Evolutionary conservation across 2,797 vertebrate genomes (phyloP).

Genomic region (Acanthis flammea): DNA sequence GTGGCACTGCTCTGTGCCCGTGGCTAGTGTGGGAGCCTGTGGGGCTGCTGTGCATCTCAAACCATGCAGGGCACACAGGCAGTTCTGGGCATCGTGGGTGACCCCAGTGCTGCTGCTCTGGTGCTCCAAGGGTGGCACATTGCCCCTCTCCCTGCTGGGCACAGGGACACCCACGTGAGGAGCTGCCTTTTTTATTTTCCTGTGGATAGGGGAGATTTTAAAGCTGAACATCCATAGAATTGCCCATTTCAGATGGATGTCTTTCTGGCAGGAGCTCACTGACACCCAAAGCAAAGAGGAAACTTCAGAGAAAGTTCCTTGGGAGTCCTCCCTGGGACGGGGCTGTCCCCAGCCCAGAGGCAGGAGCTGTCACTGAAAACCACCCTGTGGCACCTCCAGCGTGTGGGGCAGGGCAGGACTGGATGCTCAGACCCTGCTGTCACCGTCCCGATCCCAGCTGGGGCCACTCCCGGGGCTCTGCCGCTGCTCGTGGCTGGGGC

Average conservation of each 20-base stretch:
- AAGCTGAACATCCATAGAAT: rapidly evolving
- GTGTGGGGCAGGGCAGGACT: neutral
- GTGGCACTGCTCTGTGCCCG: too few species aligned
- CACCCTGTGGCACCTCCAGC: rapidly evolving
- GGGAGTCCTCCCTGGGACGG: rapidly evolving
- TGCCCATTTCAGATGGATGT: neutral
- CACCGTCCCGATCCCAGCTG: rapidly evolving
- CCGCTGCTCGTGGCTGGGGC: neutral
- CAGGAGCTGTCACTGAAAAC: neutral
- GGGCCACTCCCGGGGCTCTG: neutral
- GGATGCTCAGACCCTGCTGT: rapidly evolving
- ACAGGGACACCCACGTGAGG: neutral
- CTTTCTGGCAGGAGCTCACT: neutral
- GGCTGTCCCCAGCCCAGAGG: neutral
- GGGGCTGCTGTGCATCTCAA: neutral
- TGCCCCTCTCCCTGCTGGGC: rapidly evolving
- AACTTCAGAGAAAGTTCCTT: neutral
- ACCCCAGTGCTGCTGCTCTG: neutral
- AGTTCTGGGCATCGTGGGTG: neutral
- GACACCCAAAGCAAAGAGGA: neutral
- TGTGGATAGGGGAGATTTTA: neutral
- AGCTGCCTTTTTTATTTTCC: neutral
- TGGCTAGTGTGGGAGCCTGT: rapidly evolving
- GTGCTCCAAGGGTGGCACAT: rapidly evolving
- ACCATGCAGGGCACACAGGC: neutral